Evolutionary conservation across 2,888 invertebrate genomes (phyloP), one percentile per base, ranked within the genome.

Genomic region (Nezara viridula): DNA sequence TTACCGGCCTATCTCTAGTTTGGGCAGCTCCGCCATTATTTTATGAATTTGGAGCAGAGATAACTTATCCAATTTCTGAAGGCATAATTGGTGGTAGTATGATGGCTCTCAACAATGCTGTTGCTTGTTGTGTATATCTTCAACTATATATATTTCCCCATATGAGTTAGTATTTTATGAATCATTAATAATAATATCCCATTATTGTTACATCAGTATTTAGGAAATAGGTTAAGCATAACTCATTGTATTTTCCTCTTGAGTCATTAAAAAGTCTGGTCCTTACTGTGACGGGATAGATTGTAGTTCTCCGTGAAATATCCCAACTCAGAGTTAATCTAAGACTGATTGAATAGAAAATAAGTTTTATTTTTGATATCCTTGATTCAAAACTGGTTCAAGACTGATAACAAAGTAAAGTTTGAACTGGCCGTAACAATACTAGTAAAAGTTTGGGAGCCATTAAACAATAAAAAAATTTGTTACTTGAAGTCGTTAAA

Each of bases 41-140:
- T 89, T 91, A 92, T 55, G 92, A 92, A 89, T 91, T 92, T 44
- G 92, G 92, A 44, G 92, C 92, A 12, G 92, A 92, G 91, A 91
- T 92, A 49, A 92, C 92, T 66, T 92, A 91, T 90, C 92, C 92
- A 16, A 90, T 92, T 16, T 92, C 92, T 21, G 92, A 92, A 91
- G 92, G 92, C 37, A 91, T 92, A 73, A 92, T 92, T 10, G 92
- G 92, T 24, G 92, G 92, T 44, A 92, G 91, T 90, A 91, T 92
- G 92, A 92, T 92, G 90, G 92, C 92, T 86, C 89, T 92, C 50
- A 91, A 89, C 85, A 90, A 90, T 81, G 55, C 86, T 87, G 89
- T 89, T 55, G 87, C 90, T n/a, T 90, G 89, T 66, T 73, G 90
- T 81, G 90, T 90, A 52, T 90, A 90, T 40, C 66, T 90, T 21